A percentile compares a stretch with the other conserved stretches of the same genome.
Conservation (phyloP, 92 coral and sea anemone genomes). For the Desmophyllum pertusum region DNA sequence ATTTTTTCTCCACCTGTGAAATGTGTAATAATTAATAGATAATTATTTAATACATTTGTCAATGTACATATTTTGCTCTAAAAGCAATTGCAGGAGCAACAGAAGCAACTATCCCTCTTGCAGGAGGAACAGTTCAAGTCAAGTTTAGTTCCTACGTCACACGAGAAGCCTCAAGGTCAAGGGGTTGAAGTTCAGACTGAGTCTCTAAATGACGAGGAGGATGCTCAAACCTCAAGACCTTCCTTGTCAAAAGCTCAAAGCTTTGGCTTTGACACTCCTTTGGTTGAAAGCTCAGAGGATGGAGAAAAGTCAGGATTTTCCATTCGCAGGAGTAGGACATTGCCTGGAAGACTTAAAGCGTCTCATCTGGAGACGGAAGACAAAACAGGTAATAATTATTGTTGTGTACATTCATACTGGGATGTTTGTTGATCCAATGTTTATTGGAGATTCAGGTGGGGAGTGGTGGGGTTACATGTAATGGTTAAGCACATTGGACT, state of each 20-base stretch:
- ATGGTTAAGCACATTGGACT: too few relatives aligned
- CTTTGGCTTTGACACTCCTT: constrained; percentile 42
- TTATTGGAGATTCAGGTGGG: too few relatives aligned
- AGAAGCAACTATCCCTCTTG: constrained; percentile 36
- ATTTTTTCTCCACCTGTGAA: too few relatives aligned
- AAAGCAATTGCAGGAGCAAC: constrained; percentile 59
- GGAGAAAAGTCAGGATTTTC: constrained; percentile 16
- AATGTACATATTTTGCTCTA: not conserved
- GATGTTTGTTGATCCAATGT: too few relatives aligned
- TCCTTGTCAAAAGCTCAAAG: constrained; percentile 44
- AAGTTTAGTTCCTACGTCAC: not conserved
- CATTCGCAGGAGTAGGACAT: constrained; percentile 28
- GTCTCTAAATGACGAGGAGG: constrained; percentile 24
- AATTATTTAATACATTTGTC: too few relatives aligned
- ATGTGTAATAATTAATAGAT: too few relatives aligned
- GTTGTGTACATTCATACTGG: not conserved
- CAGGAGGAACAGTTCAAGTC: constrained; percentile 50
- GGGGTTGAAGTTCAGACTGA: constrained; percentile 20
- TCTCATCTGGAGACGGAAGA: constrained; percentile 18
- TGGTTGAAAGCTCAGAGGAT: constrained; percentile 8
- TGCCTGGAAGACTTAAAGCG: constrained; percentile 29
- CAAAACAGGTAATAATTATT: constrained; percentile 11
- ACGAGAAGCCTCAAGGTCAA: constrained; percentile 34
- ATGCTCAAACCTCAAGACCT: not conserved
- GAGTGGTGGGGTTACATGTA: too few relatives aligned